Evolutionary conservation across 2,888 invertebrate species (phyloP).

Genomic region (Coecobrya sp.): DNA sequence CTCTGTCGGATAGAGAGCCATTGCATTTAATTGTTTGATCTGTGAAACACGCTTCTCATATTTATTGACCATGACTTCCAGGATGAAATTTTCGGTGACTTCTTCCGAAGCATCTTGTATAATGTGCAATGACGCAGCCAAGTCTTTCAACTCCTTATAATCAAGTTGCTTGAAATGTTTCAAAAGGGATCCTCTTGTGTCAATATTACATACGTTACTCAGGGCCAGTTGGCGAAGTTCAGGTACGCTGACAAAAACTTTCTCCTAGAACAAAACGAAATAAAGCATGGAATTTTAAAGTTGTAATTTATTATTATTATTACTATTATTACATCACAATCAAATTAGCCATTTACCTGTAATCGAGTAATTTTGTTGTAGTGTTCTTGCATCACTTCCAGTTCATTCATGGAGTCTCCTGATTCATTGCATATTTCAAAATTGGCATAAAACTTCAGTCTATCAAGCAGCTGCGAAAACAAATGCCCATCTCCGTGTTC

Average conservation of each 20-base stretch:
- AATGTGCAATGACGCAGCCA: constrained; percentile 95
- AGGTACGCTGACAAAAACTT: constrained; percentile 96
- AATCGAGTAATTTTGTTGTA: constrained; percentile 97
- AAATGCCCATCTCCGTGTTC: constrained; percentile 95
- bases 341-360: constrained; percentile 89
- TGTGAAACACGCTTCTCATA: constrained; percentile 97
- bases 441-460: constrained; percentile 98
- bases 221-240: constrained; percentile 95
- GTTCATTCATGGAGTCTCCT: constrained; percentile 97
- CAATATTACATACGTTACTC: constrained; percentile 98
- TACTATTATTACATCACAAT: background rate
- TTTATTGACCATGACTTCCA: constrained; percentile 95
- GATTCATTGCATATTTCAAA: constrained; percentile 99
- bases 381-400: constrained; percentile 97
- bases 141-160: constrained; percentile 92
- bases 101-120: constrained; percentile 93
- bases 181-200: constrained; percentile 93
- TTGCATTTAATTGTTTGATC: constrained; percentile 97
- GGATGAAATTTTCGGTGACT: constrained; percentile 92
- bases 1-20: constrained; percentile 99
- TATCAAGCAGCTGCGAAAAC: constrained; percentile 96
- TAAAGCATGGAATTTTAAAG: no score
- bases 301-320: no score
- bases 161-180: constrained; percentile 91
- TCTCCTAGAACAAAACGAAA: constrained; percentile 93